Evolutionary conservation across 2,797 vertebrate species (phyloP).

Genomic region (Antennarius maculatus): DNA sequence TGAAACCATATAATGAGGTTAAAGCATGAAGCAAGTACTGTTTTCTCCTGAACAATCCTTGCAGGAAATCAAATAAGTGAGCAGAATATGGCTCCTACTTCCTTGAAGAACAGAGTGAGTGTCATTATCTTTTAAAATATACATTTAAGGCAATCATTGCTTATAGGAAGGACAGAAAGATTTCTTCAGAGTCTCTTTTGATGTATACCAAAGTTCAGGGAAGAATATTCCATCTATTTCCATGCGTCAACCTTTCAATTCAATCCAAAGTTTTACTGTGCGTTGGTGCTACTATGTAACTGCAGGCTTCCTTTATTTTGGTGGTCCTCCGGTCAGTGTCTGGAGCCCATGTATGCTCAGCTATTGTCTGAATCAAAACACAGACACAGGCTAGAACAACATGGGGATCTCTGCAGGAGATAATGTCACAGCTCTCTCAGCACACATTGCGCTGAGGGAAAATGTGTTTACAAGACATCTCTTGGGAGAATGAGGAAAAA

Average conservation of each 20-base stretch:
- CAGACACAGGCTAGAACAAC: conserved; percentile 80
- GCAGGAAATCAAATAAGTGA: conserved; percentile 30
- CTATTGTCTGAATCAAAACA: conserved; percentile 83
- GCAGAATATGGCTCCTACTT: conserved; percentile 25
- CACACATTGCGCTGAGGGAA: conserved; percentile 54
- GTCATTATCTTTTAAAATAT: conserved; percentile 23
- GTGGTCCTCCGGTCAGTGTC: conserved; percentile 72
- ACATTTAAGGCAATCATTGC: conserved; percentile 8
- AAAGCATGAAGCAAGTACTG: conserved; percentile 54
- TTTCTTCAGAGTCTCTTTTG: conserved; percentile 22
- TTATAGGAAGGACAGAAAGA: not conserved
- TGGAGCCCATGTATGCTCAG: conserved; percentile 70
- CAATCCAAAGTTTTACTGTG: conserved; percentile 44
- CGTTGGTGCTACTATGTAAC: conserved; percentile 34
- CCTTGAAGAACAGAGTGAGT: not conserved
- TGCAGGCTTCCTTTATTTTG: conserved; percentile 67
- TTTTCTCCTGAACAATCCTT: conserved; percentile 29
- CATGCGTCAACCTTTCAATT: conserved; percentile 1
- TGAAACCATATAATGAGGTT: conserved; percentile 35
- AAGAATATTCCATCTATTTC: conserved; percentile 26
- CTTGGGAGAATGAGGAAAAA: conserved; percentile 39
- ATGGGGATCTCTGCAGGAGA: conserved; percentile 73
- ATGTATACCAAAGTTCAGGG: conserved; percentile 9
- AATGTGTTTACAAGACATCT: conserved; percentile 69
- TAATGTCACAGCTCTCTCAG: conserved; percentile 76